Evolutionary conservation across 2,888 invertebrate genomes (phyloP), one percentile per base, ranked within the genome.

Genomic region (Rhabditophanes sp.): DNA sequence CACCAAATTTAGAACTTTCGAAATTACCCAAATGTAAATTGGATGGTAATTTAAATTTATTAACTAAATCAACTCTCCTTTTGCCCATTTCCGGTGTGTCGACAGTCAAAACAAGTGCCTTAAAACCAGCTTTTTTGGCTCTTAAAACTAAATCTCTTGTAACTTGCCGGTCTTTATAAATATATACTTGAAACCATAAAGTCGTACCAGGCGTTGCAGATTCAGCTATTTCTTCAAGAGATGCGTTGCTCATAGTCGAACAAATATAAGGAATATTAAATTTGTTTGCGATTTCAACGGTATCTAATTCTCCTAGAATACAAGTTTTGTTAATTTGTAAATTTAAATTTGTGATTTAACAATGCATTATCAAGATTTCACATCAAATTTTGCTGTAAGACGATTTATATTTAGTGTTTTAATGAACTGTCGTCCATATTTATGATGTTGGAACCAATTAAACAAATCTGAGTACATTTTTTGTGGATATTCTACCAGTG

Each of bases 1-100:
- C 42, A n/a, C n/a, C n/a, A n/a, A n/a, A n/a, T n/a, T n/a, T n/a
- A n/a, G n/a, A n/a, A n/a, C n/a, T n/a, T n/a, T n/a, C n/a, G n/a
- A n/a, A n/a, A n/a, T n/a, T n/a, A n/a, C n/a, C n/a, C n/a, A n/a
- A 80, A 77, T 71, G 76, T 32, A 88, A 71, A 69, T 84, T 80
- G 18, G 72, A 60, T 0, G 87, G 87, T 25, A 88, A 68, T 25
- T 74, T 68, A 65, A 88, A 88, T 59, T 78, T 77, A 65, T 87
- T 87, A 46, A 77, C 74, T 8, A 79, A 71, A 67, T 88, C 85
- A 0, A 78, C 77, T 34, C 79, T 72, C 26, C 87, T 72, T 33
- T 78, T 72, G 0, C 88, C 88, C 4, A 53, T 49, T 8, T 57
- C 66, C 0, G 84, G 83, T 0, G 83, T 79, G 65, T 88, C 88